Percentiles rank a stretch among this genome's conserved stretches.
phyloP scores from a whole-genome alignment of 2,888 invertebrate genomes.

The Andricus curvator region DNA sequence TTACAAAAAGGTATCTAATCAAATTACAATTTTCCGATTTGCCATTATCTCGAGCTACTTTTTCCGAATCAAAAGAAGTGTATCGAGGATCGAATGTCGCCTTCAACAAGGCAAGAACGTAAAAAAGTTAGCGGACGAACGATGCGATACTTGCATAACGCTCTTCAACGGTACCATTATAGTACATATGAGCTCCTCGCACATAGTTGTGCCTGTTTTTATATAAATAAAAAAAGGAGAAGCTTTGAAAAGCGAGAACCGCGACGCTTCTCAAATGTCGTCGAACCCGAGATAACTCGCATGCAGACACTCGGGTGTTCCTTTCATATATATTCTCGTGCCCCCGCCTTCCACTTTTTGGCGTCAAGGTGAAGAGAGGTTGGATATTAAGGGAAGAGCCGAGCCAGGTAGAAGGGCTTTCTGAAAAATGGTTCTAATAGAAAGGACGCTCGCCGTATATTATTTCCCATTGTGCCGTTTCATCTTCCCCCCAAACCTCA shows the following conservation, averaged over 20 bases:
- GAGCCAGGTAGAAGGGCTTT: constrained; percentile 52
- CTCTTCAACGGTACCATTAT: not conserved
- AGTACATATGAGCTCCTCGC: not conserved
- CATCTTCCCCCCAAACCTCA: constrained; percentile 44
- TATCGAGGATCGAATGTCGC: constrained; percentile 19
- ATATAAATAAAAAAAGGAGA: constrained; percentile 43
- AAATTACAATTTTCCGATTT: constrained; percentile 1
- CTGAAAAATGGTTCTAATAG: constrained; percentile 62
- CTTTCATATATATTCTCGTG: constrained; percentile 47
- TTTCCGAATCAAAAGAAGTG: not conserved
- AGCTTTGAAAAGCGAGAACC: constrained; percentile 52
- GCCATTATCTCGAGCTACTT: not conserved
- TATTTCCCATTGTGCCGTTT: constrained; percentile 61
- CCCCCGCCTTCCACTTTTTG: constrained; percentile 51
- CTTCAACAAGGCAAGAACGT: not conserved
- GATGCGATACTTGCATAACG: not conserved
- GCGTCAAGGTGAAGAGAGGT: constrained; percentile 54
- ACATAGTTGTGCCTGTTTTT: constrained; percentile 49
- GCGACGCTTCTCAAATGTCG: constrained; percentile 54
- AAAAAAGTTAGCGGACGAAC: constrained; percentile 17
- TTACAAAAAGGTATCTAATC: not conserved
- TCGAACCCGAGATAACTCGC: constrained; percentile 51
- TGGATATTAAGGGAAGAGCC: constrained; percentile 54
- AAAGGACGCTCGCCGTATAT: constrained; percentile 63
- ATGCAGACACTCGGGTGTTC: constrained; percentile 52